Percentiles rank a stretch among this genome's conserved stretches.
phyloP scores from a whole-genome alignment of 2,113 vertebrate species.

The Mionectes macconnelli region DNA sequence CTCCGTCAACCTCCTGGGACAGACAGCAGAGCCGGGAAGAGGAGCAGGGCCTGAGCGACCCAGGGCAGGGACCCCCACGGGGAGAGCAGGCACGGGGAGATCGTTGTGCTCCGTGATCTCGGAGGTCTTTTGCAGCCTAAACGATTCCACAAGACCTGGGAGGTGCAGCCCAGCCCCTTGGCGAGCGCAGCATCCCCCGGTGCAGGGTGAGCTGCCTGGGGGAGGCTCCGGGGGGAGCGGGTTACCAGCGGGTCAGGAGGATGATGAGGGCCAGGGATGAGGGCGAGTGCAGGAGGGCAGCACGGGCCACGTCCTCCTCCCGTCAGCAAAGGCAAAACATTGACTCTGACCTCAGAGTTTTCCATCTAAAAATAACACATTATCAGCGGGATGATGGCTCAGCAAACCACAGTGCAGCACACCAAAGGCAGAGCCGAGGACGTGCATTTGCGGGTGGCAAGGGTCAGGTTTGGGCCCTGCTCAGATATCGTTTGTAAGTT shows the following conservation, averaged over 20 bases:
- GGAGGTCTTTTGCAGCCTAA: neutral
- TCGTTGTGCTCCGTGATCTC: neutral
- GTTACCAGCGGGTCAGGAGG: neutral
- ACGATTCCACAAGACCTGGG: neutral
- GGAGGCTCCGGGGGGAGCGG: neutral
- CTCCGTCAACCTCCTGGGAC: neutral
- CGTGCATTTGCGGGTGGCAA: neutral
- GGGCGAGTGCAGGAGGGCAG: neutral
- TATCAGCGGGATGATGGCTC: neutral
- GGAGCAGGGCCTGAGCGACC: neutral
- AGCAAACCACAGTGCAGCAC: neutral
- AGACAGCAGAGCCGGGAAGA: neutral
- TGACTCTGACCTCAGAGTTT: slow-evolving; percentile 1
- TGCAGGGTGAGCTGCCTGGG: neutral
- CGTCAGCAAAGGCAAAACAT: neutral
- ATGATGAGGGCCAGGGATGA: neutral
- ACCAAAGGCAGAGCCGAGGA: neutral
- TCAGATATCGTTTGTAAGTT: neutral
- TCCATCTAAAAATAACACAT: neutral
- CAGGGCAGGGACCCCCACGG: fast-evolving
- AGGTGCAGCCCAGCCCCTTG: neutral
- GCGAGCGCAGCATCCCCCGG: fast-evolving
- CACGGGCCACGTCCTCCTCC: neutral
- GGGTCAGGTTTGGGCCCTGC: neutral
- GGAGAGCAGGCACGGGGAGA: neutral